Evolutionary conservation across 2,113 vertebrate species (phyloP), one percentile per base, ranked within the genome.

Genomic region (Zapornia atra): DNA sequence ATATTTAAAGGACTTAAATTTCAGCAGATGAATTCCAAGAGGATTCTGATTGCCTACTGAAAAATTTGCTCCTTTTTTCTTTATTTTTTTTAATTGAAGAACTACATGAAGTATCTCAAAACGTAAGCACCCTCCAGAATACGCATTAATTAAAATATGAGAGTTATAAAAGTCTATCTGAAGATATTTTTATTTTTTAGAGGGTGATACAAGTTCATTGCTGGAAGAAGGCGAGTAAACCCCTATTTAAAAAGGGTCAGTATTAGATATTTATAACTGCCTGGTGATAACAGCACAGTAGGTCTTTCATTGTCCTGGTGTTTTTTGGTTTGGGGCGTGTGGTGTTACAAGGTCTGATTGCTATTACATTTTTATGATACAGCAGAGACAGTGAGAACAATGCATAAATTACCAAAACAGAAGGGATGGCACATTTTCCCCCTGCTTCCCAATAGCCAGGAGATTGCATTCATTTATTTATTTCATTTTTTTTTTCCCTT

Each of bases 401-500:
- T 33, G 77, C 40, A 6, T 64, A 76, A 88, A 79, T 78, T 6
- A 15, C 40, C 61, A 69, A 40, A 31, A 21, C 10, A 71, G 63
- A 85, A 42, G 11, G 61, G 56, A 40, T 29, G 40, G 64, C 12
- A 5, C 14, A 5, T 82, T 88, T 94, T 86, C 44, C 73, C 89
- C 73, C 31, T 57, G 38, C 75, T 86, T 95, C 85, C 60, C 91
- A 61, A 59, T 90, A 80, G 57, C 82, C 78, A 91, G 86, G 82
- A 81, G 71, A 24, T 40, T 92, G 80, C 81, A 73, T 87, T 92
- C 92, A n/a, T 26, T 51, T 9, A 18, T 46, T 46, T 44, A 44
- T 48, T 48, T 22, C 22, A 19, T 48, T 44, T 86, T 97, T 97
- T 97, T 82, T 97, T 97, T 97, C 81, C 95, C 95, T 96, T 87